phyloP scores from a whole-genome alignment of 2,888 invertebrate species.

The Caenorhabditis plicata region DNA sequence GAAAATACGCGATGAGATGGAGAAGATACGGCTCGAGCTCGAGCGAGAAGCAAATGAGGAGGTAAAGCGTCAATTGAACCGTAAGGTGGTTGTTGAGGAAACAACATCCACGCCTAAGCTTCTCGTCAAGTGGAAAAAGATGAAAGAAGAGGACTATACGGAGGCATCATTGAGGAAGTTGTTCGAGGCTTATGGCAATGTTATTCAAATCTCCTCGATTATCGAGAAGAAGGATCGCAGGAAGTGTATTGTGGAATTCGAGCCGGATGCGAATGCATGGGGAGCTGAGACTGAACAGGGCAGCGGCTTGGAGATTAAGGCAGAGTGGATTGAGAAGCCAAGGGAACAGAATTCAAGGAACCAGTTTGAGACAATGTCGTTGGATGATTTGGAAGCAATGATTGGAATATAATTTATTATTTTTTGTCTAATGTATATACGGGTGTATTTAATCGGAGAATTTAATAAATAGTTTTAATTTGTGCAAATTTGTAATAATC shows the following conservation, averaged over 20 bases:
- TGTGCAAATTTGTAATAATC: no score
- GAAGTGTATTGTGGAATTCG: conserved; percentile 24
- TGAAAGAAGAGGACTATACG: conserved; percentile 11
- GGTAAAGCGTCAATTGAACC: conserved; percentile 20
- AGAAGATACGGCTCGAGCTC: conserved; percentile 28
- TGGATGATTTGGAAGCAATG: conserved; percentile 33
- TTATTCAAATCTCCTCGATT: conserved; percentile 13
- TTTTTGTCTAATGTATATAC: neutral
- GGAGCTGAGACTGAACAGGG: conserved; percentile 35
- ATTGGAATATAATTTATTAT: neutral
- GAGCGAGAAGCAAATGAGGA: conserved; percentile 39
- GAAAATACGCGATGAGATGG: conserved; percentile 30
- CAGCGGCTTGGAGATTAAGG: conserved; percentile 9
- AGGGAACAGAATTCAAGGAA: neutral
- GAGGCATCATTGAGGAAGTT: conserved; percentile 10
- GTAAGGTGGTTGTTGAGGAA: neutral
- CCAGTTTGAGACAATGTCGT: conserved; percentile 19
- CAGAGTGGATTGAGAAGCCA: conserved; percentile 18
- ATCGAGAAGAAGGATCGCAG: conserved; percentile 13
- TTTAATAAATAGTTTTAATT: neutral
- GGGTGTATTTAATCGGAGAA: neutral
- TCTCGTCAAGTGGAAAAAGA: conserved; percentile 21
- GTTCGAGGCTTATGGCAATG: conserved; percentile 18
- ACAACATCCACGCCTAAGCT: conserved; percentile 10
- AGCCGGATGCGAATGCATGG: conserved; percentile 23